Percentiles rank a stretch among this genome's conserved stretches.
Evolutionary conservation across 2,888 invertebrate genomes (phyloP).

Genomic region (Oscheius sp.): DNA sequence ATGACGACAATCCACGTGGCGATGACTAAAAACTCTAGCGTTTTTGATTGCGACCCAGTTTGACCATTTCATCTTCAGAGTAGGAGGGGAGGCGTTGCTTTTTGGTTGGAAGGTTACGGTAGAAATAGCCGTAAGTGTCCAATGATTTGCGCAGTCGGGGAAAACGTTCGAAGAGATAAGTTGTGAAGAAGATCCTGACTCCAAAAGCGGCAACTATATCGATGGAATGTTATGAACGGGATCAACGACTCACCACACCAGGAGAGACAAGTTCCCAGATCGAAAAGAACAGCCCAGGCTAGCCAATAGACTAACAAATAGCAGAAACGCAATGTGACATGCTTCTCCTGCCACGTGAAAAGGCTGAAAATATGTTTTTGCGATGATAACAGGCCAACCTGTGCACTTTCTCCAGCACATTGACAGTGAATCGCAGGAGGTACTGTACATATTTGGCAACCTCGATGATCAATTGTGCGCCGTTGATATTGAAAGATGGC

Average conservation of each 20-base stretch:
- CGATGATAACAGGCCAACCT: conserved; percentile 60
- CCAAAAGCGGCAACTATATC: conserved; percentile 67
- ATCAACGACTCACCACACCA: conserved; percentile 52
- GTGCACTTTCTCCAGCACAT: conserved; percentile 72
- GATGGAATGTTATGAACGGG: not conserved
- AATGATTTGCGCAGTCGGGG: conserved; percentile 72
- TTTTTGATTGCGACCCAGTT: no score
- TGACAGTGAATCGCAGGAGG: conserved; percentile 53
- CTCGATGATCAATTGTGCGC: conserved; percentile 71
- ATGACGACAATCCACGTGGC: not conserved
- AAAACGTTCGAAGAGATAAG: conserved; percentile 73
- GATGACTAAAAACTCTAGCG: not conserved
- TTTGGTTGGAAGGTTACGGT: conserved; percentile 48
- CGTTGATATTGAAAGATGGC: conserved; percentile 57
- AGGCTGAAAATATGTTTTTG: conserved; percentile 65
- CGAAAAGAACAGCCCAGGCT: conserved; percentile 66
- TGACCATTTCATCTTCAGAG: not conserved
- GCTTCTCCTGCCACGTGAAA: conserved; percentile 71
- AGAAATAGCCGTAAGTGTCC: conserved; percentile 60
- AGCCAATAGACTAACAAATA: conserved; percentile 67
- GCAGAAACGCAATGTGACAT: conserved; percentile 69
- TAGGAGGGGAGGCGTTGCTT: not conserved
- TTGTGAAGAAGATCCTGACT: conserved; percentile 73
- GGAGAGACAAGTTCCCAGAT: conserved; percentile 67
- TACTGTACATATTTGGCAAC: conserved; percentile 73